Evolutionary conservation across 2,888 invertebrate genomes (phyloP).

Genomic region (Caenorhabditis sulstoni): DNA sequence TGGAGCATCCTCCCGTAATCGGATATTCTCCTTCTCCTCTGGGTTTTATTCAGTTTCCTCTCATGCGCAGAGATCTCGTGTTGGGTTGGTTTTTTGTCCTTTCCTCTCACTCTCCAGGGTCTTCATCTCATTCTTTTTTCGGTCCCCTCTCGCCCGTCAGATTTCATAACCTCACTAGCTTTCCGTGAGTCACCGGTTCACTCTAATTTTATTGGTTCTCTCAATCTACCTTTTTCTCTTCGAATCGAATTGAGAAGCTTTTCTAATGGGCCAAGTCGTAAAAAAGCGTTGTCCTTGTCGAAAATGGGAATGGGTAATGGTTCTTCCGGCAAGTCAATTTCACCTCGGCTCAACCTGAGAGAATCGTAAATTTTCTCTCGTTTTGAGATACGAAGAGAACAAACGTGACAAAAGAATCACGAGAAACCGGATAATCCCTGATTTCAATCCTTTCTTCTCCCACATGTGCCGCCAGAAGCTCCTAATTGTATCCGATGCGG

Average conservation of each 20-base stretch:
- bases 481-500: no score
- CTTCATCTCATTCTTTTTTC: slow-evolving; percentile 6
- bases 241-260: slow-evolving; percentile 30
- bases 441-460: no score
- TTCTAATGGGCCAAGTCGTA: slow-evolving; percentile 29
- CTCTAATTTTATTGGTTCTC: slow-evolving; percentile 30
- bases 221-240: slow-evolving; percentile 43
- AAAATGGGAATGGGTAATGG: slow-evolving; percentile 40
- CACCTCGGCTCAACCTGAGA: not conserved
- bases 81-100: slow-evolving; percentile 22
- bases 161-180: slow-evolving; percentile 27
- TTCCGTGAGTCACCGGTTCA: slow-evolving; percentile 6
- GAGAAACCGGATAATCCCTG: no score
- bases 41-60: slow-evolving; percentile 29
- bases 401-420: no score
- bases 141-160: slow-evolving; percentile 8
- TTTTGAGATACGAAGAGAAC: no score
- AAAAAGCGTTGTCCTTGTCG: slow-evolving; percentile 29
- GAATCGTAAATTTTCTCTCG: no score
- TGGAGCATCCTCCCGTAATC: slow-evolving; percentile 23
- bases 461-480: no score
- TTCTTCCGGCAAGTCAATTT: slow-evolving; percentile 13
- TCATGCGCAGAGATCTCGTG: slow-evolving; percentile 14
- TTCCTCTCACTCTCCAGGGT: slow-evolving; percentile 8
- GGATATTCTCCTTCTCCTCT: slow-evolving; percentile 36